These are phyloP conservation scores for Machimus rusticus DNA, from an alignment of 2,888 invertebrate genomes.

Conservation along the genomic window DNA sequence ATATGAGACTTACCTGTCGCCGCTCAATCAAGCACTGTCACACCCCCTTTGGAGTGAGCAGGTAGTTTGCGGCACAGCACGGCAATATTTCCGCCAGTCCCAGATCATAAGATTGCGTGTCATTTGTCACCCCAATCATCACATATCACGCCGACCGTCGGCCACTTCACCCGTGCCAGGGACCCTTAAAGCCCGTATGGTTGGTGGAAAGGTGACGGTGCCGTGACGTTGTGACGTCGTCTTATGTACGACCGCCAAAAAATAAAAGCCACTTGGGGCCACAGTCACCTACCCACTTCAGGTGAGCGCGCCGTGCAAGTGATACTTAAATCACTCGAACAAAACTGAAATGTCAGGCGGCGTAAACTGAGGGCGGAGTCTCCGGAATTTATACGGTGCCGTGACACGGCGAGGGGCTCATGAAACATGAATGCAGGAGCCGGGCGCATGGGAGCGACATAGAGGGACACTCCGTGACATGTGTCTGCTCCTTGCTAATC, in stretches of 20 bases:
- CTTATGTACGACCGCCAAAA: not conserved
- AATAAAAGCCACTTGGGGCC: not conserved
- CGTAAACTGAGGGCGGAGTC: slow-evolving; percentile 46
- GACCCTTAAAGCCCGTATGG: not conserved
- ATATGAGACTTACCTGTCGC: not conserved
- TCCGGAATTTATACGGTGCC: slow-evolving; percentile 36
- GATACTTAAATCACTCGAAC: slow-evolving; percentile 44
- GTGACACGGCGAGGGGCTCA: slow-evolving; percentile 1
- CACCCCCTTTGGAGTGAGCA: not conserved
- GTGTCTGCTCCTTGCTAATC: slow-evolving; percentile 45
- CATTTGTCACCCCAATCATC: slow-evolving; percentile 48
- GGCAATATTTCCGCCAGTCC: not conserved
- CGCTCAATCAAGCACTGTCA: not conserved
- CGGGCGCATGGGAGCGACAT: not conserved
- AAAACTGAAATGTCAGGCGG: slow-evolving; percentile 45
- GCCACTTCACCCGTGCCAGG: not conserved
- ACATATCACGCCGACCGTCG: slow-evolving; percentile 40
- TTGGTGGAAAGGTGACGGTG: not conserved
- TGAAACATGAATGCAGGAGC: slow-evolving; percentile 43
- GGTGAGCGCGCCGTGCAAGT: slow-evolving; percentile 28
- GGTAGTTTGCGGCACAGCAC: not conserved
- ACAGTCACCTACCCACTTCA: not conserved
- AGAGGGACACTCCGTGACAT: slow-evolving; percentile 46
- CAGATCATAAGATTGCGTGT: slow-evolving; percentile 41
- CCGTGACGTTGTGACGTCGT: not conserved